Evolutionary conservation across 2,888 invertebrate genomes (phyloP).

Genomic region (Tromatobia lineatoria): DNA sequence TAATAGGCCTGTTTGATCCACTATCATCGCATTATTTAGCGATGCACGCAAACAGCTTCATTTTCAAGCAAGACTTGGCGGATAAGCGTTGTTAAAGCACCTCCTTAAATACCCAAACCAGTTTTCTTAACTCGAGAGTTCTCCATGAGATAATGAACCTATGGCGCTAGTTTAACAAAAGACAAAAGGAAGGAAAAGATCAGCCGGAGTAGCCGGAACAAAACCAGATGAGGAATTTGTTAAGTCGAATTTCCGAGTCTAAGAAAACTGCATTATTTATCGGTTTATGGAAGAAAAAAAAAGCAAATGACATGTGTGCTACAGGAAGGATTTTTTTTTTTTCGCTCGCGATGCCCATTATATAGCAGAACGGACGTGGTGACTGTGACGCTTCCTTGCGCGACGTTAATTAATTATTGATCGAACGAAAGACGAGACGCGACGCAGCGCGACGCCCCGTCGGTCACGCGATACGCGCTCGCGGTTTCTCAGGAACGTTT

Average conservation of each 20-base stretch:
- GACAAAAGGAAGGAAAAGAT: background rate
- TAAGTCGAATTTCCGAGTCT: background rate
- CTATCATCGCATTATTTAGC: conserved; percentile 6
- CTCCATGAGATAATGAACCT: conserved; percentile 22
- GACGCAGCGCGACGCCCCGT: conserved; percentile 9
- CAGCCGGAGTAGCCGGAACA: background rate
- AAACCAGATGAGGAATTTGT: background rate
- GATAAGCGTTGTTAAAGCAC: background rate
- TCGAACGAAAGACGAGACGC: conserved; percentile 43
- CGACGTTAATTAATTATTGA: conserved; percentile 51
- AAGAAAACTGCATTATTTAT: background rate
- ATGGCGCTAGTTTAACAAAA: background rate
- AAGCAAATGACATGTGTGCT: background rate
- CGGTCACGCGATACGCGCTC: conserved; percentile 43
- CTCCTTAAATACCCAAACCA: background rate
- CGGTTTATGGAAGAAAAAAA: background rate
- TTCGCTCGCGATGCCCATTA: background rate
- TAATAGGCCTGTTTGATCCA: conserved; percentile 7
- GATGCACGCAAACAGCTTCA: conserved; percentile 7
- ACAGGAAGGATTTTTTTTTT: conserved; percentile 5
- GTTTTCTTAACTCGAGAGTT: background rate
- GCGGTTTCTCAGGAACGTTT: conserved; percentile 28
- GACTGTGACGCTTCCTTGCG: conserved; percentile 29
- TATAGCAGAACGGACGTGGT: background rate
- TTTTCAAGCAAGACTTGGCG: background rate